Percentiles rank a stretch among this genome's conserved stretches.
phyloP scores from a whole-genome alignment of 1,140 invertebrate species.

The Drosophila pectinifera region DNA sequence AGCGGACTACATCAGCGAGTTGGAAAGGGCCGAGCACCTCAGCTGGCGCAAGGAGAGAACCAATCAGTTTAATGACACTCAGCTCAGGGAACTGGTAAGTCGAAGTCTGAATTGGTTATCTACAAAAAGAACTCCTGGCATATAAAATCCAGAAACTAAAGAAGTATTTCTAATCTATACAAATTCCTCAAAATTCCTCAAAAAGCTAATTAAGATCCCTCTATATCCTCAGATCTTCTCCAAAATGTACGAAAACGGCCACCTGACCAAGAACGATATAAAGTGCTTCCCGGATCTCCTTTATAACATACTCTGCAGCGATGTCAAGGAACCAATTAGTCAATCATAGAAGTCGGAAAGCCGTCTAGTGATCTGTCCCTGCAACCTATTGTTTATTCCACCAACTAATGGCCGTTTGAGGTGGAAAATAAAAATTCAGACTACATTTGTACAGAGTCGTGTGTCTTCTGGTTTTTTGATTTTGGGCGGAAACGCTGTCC shows the following conservation, averaged over 20 bases:
- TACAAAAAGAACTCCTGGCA: no score
- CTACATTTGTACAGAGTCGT: background rate
- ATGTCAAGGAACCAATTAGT: background rate
- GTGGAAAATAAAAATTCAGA: constrained; percentile 5
- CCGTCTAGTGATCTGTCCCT: background rate
- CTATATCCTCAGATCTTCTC: constrained; percentile 52
- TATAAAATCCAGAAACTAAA: no score
- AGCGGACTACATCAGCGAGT: constrained; percentile 34
- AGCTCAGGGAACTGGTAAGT: constrained; percentile 41
- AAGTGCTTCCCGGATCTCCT: constrained; percentile 65
- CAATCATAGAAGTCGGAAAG: background rate
- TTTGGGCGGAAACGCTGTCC: no score
- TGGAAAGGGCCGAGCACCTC: constrained; percentile 7
- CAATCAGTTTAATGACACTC: constrained; percentile 32
- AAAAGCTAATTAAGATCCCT: no score
- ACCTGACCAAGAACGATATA: constrained; percentile 77
- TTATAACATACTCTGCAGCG: constrained; percentile 30
- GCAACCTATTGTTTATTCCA: background rate
- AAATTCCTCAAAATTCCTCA: background rate
- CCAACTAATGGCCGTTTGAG: no score
- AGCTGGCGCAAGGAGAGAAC: constrained; percentile 55
- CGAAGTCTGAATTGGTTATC: no score
- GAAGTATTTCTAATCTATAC: no score
- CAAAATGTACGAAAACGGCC: constrained; percentile 63
- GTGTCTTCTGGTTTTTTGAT: background rate